Conservation (phyloP, 2,888 invertebrate species). For the Dioctria linearis region DNA sequence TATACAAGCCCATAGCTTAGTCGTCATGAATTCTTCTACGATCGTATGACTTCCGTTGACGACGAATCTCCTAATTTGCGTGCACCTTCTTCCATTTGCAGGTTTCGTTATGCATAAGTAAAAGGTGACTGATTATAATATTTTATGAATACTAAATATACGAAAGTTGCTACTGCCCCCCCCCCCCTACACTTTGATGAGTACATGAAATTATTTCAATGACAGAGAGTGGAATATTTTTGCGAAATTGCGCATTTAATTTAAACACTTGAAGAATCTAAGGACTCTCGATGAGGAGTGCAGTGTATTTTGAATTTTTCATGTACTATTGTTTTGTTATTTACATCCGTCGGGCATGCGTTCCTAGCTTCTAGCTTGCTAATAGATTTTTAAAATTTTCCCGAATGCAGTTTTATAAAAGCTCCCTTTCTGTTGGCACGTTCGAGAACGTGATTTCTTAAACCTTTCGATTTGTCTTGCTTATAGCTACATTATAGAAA, state of each 20-base stretch:
- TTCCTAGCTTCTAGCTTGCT: not conserved
- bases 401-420: not conserved
- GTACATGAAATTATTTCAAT: conserved; percentile 4
- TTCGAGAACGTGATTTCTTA: not conserved
- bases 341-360: not conserved
- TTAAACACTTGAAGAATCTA: not conserved
- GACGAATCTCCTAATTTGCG: not conserved
- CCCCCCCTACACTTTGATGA: too few relatives aligned
- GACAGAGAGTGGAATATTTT: not conserved
- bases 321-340: not conserved
- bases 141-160: not conserved
- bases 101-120: not conserved
- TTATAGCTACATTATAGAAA: not conserved
- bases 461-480: not conserved
- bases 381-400: not conserved
- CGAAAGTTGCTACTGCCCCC: not conserved
- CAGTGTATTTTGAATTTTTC: not conserved
- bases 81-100: not conserved
- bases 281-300: not conserved
- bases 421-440: not conserved
- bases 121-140: not conserved
- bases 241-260: not conserved
- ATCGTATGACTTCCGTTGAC: not conserved
- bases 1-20: too few relatives aligned
- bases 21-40: too few relatives aligned